Percentiles rank a stretch among this genome's conserved stretches.
Conservation (phyloP, 2,888 invertebrate species). For the Parasteatoda lunata region DNA sequence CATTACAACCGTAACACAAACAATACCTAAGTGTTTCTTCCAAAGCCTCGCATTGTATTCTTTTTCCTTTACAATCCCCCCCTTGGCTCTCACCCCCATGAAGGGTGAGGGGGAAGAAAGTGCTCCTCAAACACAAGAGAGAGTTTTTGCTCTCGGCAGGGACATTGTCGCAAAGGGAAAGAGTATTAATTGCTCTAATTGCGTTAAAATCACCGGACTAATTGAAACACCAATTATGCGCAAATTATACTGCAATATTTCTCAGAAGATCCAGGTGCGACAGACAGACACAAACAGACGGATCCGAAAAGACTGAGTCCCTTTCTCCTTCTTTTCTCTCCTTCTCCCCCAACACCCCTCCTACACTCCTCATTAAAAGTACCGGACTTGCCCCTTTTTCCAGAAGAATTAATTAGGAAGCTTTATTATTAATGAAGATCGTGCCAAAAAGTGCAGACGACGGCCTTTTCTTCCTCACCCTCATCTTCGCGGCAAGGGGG, state of each 20-base stretch:
- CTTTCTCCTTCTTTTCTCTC: background rate
- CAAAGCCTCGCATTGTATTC: background rate
- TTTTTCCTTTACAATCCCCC: conserved; percentile 2
- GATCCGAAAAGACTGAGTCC: conserved; percentile 17
- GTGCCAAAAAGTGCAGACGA: conserved; percentile 67
- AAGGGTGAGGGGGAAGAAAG: background rate
- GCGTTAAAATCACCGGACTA: conserved; percentile 67
- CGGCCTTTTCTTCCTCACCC: conserved; percentile 51
- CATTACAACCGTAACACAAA: conserved; percentile 41
- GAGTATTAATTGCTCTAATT: conserved; percentile 69
- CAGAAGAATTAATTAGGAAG: conserved; percentile 65
- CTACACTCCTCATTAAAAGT: conserved; percentile 50
- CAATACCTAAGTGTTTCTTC: conserved; percentile 37
- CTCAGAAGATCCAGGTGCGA: conserved; percentile 62
- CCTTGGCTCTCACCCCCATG: background rate
- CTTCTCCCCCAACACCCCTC: background rate
- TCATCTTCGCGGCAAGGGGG: background rate
- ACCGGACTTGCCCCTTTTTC: conserved; percentile 44
- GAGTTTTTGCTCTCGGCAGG: background rate
- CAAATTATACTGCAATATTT: conserved; percentile 69
- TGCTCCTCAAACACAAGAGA: conserved; percentile 2
- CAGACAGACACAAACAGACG: conserved; percentile 63
- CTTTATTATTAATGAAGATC: conserved; percentile 68
- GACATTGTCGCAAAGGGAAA: conserved; percentile 51
- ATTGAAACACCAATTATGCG: conserved; percentile 69